Evolutionary conservation across 2,113 vertebrate genomes (phyloP), one percentile per base, ranked within the genome.

Genomic region (Andinoacara biseriatus): DNA sequence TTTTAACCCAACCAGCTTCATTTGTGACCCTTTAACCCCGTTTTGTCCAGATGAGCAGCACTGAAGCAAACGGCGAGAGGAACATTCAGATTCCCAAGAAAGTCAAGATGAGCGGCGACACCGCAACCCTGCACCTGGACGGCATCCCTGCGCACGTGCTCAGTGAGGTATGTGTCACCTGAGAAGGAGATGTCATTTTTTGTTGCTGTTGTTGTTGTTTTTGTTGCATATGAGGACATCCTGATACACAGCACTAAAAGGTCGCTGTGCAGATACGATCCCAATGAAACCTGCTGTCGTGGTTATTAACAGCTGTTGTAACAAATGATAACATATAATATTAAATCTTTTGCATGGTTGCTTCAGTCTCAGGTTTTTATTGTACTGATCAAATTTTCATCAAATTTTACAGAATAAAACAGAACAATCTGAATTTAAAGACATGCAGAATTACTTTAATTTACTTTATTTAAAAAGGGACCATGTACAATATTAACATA

Each of bases 81-180:
- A 2, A 2, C 59, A 0, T 33, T 10, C 24, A 18, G 7, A 9
- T 11, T 3, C n/a, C 29, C 40, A 81, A 86, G 35, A 80, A 43
- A 35, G 10, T 13, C 22, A 83, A 24, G 31, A 61, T 86, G 86
- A 82, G 46, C 7, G 20, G 24, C 0, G 43, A 89, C 5, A 38
- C 18, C 0, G n/a, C 17, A 0, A 3, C 22, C 5, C 69, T 46
- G 9, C 85, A 90, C 60, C 3, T 59, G 46, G 89, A 90, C 3
- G 58, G 29, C 10, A 75, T 92, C 75, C 90, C 91, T 5, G 3
- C 4, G 0, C 75, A 91, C 10, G 22, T 2, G 4, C 89, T 43
- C 29, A 57, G 2, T 4, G 26, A 92, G 92, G 92, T 93, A 82
- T 0, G 10, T 2, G 1, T 35, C 58, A 38, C 63, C 24, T 46